Evolutionary conservation across 2,113 vertebrate species (phyloP).

Genomic region (Ochotona princeps): DNA sequence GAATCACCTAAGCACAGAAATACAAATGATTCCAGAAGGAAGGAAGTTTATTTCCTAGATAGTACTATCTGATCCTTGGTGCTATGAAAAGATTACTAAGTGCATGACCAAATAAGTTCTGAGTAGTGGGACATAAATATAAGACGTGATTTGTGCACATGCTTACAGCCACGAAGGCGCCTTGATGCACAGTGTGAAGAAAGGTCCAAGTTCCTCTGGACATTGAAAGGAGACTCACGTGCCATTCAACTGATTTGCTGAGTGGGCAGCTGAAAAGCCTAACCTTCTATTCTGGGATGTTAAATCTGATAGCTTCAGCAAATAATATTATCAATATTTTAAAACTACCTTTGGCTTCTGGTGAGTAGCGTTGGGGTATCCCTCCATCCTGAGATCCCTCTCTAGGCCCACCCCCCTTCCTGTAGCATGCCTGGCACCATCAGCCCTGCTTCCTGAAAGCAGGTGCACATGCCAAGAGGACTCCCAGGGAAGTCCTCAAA

Average conservation of each 20-base stretch:
- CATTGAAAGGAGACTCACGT: conserved; percentile 13
- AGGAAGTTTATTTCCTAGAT: conserved; percentile 12
- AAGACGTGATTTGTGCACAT: conserved; percentile 9
- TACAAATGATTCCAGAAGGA: neutral
- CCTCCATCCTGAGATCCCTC: neutral
- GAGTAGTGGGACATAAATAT: neutral
- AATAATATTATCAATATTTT: conserved; percentile 51
- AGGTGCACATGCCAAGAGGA: neutral
- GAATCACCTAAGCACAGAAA: neutral
- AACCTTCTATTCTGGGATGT: conserved; percentile 22
- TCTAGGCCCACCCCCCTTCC: neutral
- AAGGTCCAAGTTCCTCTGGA: conserved; percentile 21
- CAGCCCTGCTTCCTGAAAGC: neutral
- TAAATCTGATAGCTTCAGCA: conserved; percentile 56
- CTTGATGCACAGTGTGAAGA: conserved; percentile 9
- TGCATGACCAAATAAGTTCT: neutral
- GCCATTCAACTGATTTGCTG: neutral
- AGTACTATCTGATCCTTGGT: neutral
- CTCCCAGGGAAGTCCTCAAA: neutral
- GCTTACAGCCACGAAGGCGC: conserved; percentile 14
- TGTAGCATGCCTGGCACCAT: neutral
- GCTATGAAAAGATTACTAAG: neutral
- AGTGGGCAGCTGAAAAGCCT: neutral
- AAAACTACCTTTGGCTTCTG: conserved; percentile 7
- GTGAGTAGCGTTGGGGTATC: neutral